These are phyloP conservation scores for Platycnemis pennipes DNA, from an alignment of 2,888 invertebrate species.

Conservation along the genomic window DNA sequence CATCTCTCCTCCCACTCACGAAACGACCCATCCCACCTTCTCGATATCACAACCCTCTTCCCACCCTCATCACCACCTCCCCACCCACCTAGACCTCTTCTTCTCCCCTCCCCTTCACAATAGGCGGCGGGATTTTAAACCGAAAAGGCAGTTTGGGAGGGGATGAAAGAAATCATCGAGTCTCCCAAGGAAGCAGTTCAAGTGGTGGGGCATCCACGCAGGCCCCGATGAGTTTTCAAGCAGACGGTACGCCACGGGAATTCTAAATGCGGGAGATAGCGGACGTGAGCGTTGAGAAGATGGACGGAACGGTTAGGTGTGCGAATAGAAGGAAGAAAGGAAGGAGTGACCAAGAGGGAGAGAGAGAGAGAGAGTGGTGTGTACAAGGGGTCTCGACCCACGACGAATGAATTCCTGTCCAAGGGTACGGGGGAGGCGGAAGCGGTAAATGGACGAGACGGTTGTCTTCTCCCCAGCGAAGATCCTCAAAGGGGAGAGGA, in stretches of 20 bases:
- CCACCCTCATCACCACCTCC: background rate
- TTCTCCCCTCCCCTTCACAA: background rate
- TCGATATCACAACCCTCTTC: background rate
- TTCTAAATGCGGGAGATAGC: background rate
- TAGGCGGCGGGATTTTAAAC: background rate
- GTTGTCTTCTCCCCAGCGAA: too few relatives aligned
- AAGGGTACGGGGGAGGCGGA: too few relatives aligned
- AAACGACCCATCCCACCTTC: background rate
- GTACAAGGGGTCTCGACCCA: background rate
- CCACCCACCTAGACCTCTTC: background rate
- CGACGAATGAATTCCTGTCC: too few relatives aligned
- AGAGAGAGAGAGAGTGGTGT: too few relatives aligned
- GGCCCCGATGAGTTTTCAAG: background rate
- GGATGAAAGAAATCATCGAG: background rate
- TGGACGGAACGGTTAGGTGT: too few relatives aligned
- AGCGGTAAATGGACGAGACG: too few relatives aligned
- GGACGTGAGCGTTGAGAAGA: background rate
- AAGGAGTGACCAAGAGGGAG: background rate
- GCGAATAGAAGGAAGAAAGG: background rate
- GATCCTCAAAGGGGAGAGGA: too few relatives aligned
- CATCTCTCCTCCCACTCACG: background rate
- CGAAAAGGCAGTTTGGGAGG: background rate
- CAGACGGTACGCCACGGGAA: background rate
- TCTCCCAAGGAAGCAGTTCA: background rate
- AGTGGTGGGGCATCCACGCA: background rate